Evolutionary conservation across 92 coral and sea anemone species (phyloP).

Genomic region (Meandrina meandrites): DNA sequence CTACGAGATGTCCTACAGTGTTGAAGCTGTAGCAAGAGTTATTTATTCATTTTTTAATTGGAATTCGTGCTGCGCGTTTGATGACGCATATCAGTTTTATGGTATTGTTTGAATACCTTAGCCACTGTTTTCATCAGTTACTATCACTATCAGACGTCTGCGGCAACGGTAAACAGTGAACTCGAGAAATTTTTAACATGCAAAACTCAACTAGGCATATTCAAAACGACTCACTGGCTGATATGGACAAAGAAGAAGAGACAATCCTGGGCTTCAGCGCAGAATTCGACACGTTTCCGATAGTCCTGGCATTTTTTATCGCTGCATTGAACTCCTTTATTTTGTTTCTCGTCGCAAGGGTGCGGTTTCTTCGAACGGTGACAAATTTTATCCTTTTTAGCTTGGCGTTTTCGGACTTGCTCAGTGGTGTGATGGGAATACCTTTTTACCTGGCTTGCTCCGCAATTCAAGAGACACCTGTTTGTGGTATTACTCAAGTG

Average conservation of each 20-base stretch:
- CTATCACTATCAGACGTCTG: not conserved
- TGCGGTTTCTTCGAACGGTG: conserved; percentile 51
- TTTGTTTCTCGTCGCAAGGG: conserved; percentile 41
- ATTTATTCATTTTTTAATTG: no score
- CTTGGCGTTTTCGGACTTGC: conserved; percentile 74
- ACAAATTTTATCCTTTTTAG: conserved; percentile 75
- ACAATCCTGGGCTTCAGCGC: conserved; percentile 35
- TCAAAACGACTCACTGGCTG: not conserved
- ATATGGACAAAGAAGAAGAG: not conserved
- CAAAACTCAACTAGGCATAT: not conserved
- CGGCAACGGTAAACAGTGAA: not conserved
- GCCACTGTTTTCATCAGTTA: not conserved
- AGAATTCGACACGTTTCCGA: conserved; percentile 57
- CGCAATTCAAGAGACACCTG: conserved; percentile 34
- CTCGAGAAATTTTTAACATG: not conserved
- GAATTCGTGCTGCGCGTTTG: not conserved
- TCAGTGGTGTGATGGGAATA: conserved; percentile 68
- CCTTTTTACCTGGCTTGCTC: conserved; percentile 73
- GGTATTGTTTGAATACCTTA: not conserved
- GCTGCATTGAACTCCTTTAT: conserved; percentile 42
- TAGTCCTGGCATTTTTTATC: conserved; percentile 47
- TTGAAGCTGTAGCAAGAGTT: not conserved
- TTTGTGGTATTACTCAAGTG: conserved; percentile 58
- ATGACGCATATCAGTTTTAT: not conserved
- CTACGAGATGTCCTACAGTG: not conserved